These are phyloP conservation scores for Dasyprocta punctata DNA, from an alignment of 2,113 vertebrate species.

Conservation along the genomic window DNA sequence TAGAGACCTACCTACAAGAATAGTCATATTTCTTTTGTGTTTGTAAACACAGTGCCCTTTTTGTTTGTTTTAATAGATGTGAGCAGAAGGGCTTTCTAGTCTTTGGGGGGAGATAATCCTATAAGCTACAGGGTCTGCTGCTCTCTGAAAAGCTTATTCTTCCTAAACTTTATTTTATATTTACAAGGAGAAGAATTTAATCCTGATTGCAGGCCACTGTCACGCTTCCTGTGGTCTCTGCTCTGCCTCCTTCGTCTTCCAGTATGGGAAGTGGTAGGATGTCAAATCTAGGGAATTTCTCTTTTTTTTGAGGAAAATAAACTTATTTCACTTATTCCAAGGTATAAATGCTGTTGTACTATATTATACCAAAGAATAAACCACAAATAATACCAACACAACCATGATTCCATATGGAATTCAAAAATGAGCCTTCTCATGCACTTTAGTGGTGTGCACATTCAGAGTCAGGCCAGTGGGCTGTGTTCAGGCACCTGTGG, in stretches of 20 bases:
- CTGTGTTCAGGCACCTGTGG: rapidly evolving
- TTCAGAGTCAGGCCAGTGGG: rapidly evolving
- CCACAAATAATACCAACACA: not conserved
- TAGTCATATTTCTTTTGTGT: constrained; percentile 12
- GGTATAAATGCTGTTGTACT: not conserved
- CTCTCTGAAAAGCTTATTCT: constrained; percentile 34
- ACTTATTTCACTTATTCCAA: not conserved
- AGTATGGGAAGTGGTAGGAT: not conserved
- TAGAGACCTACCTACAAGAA: not conserved
- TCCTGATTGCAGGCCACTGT: not conserved
- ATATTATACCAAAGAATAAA: not conserved
- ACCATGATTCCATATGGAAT: not conserved
- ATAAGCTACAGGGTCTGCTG: not conserved
- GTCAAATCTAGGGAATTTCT: not conserved
- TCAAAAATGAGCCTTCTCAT: not conserved
- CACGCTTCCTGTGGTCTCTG: not conserved
- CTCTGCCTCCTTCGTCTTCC: not conserved
- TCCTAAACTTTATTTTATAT: constrained; percentile 49
- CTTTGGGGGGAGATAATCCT: constrained; percentile 43
- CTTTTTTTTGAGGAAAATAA: not conserved
- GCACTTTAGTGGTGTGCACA: not conserved
- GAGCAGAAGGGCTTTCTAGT: not conserved
- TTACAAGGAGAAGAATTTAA: not conserved
- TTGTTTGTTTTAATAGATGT: constrained; percentile 34
- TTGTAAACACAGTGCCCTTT: not conserved